These are phyloP conservation scores for Acrocyrtus sp. DNA, from an alignment of 2,888 invertebrate species.

Conservation along the genomic window DNA sequence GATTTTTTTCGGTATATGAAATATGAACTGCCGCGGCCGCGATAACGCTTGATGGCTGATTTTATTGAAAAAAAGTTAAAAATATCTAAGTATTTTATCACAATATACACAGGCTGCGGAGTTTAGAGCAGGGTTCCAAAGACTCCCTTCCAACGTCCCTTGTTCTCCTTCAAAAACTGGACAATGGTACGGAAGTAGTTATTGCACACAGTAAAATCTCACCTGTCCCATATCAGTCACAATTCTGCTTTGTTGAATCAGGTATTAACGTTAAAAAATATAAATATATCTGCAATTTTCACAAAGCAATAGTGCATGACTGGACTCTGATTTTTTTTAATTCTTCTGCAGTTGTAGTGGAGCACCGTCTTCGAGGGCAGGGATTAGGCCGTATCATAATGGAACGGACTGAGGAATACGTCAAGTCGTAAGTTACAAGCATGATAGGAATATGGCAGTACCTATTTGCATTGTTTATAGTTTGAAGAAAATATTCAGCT, in stretches of 20 bases:
- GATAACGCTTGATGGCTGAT: no score
- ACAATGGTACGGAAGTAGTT: conserved; percentile 72
- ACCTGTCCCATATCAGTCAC: conserved; percentile 75
- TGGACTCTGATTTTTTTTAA: neutral
- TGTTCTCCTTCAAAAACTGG: conserved; percentile 68
- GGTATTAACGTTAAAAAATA: conserved; percentile 66
- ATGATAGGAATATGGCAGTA: neutral
- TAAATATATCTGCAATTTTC: neutral
- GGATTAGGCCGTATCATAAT: conserved; percentile 82
- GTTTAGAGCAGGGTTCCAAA: conserved; percentile 71
- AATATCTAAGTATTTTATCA: no score
- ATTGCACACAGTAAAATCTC: conserved; percentile 78
- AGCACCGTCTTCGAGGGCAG: conserved; percentile 76
- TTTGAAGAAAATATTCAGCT: neutral
- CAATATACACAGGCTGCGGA: conserved; percentile 75
- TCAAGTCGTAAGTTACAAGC: conserved; percentile 68
- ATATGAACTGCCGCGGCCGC: no score
- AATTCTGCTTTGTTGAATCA: conserved; percentile 83
- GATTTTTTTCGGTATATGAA: no score
- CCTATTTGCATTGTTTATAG: no score
- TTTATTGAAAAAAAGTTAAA: no score
- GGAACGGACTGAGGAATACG: conserved; percentile 79
- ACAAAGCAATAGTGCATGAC: neutral
- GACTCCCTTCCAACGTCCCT: conserved; percentile 63
- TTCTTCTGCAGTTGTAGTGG: conserved; percentile 75